These are phyloP conservation scores for Tachycineta bicolor DNA, from an alignment of 2,113 vertebrate genomes.

Conservation along the genomic window DNA sequence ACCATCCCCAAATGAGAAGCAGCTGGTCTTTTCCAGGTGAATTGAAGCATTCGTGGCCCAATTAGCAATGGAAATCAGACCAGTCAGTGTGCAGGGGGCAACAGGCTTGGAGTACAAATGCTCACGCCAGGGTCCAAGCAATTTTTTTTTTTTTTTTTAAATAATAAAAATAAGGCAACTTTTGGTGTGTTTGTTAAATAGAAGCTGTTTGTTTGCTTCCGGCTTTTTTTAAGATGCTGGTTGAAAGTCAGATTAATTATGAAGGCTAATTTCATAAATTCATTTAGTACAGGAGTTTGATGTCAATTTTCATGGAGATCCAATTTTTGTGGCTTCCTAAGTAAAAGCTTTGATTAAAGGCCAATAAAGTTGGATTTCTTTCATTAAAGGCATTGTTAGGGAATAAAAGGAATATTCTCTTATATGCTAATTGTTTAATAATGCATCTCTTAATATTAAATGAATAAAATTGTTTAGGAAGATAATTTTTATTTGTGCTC, in stretches of 20 bases:
- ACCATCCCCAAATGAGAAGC: fast-evolving
- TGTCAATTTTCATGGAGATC: fast-evolving
- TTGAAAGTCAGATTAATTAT: fast-evolving
- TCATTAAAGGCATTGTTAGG: fast-evolving
- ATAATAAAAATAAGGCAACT: fast-evolving
- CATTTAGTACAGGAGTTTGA: fast-evolving
- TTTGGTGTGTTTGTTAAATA: fast-evolving
- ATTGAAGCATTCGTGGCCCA: not conserved
- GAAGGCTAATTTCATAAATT: fast-evolving
- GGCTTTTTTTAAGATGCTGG: fast-evolving
- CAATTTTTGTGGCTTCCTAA: fast-evolving
- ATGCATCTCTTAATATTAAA: fast-evolving
- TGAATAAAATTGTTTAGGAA: fast-evolving
- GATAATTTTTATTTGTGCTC: fast-evolving
- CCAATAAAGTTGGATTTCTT: fast-evolving
- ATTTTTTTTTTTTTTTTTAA: fast-evolving
- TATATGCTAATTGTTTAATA: fast-evolving
- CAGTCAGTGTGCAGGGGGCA: not conserved
- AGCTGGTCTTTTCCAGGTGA: fast-evolving
- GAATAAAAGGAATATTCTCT: fast-evolving
- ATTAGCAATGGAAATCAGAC: not conserved
- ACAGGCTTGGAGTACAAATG: not conserved
- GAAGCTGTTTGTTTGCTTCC: fast-evolving
- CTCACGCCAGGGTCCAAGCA: fast-evolving
- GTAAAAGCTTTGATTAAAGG: fast-evolving